Evolutionary conservation across 2,113 vertebrate species (phyloP).

Genomic region (Elephas maximus): DNA sequence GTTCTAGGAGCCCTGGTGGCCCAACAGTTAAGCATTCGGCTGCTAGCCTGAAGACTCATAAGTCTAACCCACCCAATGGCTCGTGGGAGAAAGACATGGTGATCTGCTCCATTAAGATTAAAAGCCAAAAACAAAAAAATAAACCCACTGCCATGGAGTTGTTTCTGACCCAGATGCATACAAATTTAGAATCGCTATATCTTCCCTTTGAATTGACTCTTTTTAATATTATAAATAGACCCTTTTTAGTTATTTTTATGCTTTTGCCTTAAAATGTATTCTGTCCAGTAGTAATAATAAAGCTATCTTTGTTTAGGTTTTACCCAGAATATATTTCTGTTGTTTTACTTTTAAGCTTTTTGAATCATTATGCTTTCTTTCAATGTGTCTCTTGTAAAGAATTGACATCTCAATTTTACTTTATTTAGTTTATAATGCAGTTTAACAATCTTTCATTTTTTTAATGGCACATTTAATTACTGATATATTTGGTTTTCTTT

Average conservation of each 20-base stretch:
- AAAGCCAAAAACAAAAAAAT: no score
- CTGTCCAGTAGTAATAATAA: slow-evolving; percentile 13
- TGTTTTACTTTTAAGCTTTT: neutral
- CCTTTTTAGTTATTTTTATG: neutral
- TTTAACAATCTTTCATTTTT: neutral
- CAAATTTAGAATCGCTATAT: no score
- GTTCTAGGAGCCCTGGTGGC: neutral
- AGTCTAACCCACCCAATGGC: neutral
- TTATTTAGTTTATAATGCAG: neutral
- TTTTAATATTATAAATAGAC: no score
- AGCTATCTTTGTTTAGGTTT: neutral
- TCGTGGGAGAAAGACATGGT: neutral
- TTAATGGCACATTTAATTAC: neutral
- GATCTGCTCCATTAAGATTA: neutral
- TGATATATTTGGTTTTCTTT: slow-evolving; percentile 7
- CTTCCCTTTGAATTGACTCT: no score
- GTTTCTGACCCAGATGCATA: no score
- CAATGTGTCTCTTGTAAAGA: neutral
- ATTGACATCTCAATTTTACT: neutral
- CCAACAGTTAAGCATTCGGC: neutral
- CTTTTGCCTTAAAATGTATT: slow-evolving; percentile 8
- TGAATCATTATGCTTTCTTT: neutral
- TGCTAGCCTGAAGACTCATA: neutral
- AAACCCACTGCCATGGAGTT: no score
- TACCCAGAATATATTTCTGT: neutral